Base-by-base conservation (phyloP, 2,888 invertebrate species). In the Caenorhabditis becei region DNA sequence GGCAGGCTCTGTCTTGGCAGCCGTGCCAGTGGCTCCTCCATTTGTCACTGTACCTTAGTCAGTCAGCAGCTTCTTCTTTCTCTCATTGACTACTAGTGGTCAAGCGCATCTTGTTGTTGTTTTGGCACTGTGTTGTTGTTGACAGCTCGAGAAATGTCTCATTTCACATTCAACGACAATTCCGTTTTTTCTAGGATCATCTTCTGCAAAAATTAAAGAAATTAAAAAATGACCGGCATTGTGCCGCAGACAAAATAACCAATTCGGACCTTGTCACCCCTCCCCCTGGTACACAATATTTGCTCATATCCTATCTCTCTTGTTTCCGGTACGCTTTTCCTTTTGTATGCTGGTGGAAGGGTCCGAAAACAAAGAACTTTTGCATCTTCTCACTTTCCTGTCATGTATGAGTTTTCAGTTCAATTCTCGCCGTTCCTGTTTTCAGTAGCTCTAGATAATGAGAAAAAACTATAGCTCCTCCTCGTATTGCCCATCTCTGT, bases 101-200 rank as follows among this genome's bases (percentile, higher is more conserved):
- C 77, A 70, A 70, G 77, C 77, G 70, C 77, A 75, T 78, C 70
- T 63, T 78, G 78, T 78, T 78, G 78, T 78, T 78, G 78, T 78
- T 78, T 78, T 78, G 71, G 44, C 71, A 78, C 71, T 78, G 65
- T 71, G 78, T 71, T 69, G 70, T 70, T 78, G 71, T 71, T 71
- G 78, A 71, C 71, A 66, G 78, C 78, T 78, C 62, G 65, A 71
- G 66, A 71, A 78, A 71, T 78, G 78, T 78, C 78, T 78, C 78
- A 78, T 78, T 71, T 71, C 71, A 59, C 65, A 78, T 78, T 77
- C 77, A 77, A 58, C 77, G 69, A 62, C 62, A 62, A 77, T 77
- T 77, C 62, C 53, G 59, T 69, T 67, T 49, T 28, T 62, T 35
- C 16, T 20, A n/a, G 41, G 23, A 58, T 47, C 59, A 66, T 75